These are phyloP conservation scores for Charina bottae DNA, from an alignment of 2,113 vertebrate species.

Conservation along the genomic window DNA sequence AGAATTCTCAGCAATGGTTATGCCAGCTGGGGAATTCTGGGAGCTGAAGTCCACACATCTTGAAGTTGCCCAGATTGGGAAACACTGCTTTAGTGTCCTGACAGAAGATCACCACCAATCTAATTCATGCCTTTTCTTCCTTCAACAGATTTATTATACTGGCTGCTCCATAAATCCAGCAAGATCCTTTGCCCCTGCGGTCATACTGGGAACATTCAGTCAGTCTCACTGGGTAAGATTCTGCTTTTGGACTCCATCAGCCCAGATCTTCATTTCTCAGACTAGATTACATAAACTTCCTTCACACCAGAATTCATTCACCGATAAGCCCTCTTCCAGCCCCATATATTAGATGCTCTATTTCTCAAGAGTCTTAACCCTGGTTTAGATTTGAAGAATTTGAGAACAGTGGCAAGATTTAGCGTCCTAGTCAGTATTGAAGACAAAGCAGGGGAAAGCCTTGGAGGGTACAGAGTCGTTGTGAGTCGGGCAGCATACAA, in stretches of 20 bases:
- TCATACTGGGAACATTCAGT: constrained; percentile 65
- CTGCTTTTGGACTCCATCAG: background rate
- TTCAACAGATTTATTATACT: constrained; percentile 69
- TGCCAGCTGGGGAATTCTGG: background rate
- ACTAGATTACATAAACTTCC: background rate
- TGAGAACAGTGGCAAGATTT: background rate
- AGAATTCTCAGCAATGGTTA: background rate
- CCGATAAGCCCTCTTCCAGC: background rate
- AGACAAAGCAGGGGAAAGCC: background rate
- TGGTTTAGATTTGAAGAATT: background rate
- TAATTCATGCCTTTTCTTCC: background rate
- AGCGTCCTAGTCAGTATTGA: background rate
- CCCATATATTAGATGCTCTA: background rate
- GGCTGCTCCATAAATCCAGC: constrained; percentile 77
- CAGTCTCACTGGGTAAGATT: constrained; percentile 69
- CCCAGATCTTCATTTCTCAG: background rate
- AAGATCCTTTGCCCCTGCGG: constrained; percentile 70
- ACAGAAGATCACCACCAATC: background rate
- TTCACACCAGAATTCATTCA: background rate
- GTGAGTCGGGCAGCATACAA: background rate
- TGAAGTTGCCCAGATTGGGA: no score
- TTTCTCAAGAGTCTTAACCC: background rate
- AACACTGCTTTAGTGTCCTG: background rate
- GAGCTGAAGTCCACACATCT: background rate
- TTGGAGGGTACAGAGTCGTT: background rate